Conservation (phyloP, 2,113 vertebrate genomes). For the Isichthys henryi region DNA sequence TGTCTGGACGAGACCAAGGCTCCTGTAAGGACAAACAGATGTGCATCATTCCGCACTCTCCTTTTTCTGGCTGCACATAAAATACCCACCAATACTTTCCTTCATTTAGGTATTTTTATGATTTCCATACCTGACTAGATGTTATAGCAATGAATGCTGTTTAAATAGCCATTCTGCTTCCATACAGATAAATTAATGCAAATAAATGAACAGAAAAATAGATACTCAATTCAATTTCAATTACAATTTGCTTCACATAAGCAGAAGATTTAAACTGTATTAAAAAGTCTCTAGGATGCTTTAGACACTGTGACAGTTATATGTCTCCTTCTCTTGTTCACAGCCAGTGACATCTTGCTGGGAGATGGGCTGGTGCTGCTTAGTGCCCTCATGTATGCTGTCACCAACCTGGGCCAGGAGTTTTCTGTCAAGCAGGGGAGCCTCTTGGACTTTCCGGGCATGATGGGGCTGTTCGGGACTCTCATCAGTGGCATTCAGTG, state of each 20-base stretch:
- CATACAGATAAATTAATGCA: background rate
- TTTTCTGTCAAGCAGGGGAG: conserved; percentile 90
- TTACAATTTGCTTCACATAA: background rate
- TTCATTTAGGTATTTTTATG: background rate
- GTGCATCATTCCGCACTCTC: background rate
- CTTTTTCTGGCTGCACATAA: background rate
- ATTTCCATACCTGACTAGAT: background rate
- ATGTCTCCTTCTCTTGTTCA: conserved; percentile 20
- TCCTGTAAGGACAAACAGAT: conserved; percentile 58
- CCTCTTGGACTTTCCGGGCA: conserved; percentile 86
- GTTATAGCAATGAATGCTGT: background rate
- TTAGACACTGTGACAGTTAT: background rate
- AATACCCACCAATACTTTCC: background rate
- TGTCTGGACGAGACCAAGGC: conserved; percentile 67
- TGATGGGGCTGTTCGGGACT: conserved; percentile 94
- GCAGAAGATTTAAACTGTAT: background rate
- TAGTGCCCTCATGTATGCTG: conserved; percentile 80
- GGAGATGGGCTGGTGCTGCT: conserved; percentile 84
- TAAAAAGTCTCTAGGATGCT: background rate
- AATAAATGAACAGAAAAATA: background rate
- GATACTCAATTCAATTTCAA: background rate
- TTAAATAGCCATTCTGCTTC: background rate
- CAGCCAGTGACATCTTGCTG: conserved; percentile 72
- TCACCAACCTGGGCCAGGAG: conserved; percentile 90
- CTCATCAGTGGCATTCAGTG: conserved; percentile 85